A percentile compares a stretch with the other conserved stretches of the same genome.
These are phyloP conservation scores for Tanytarsus gracilentus DNA, from an alignment of 2,888 invertebrate genomes.

Conservation along the genomic window DNA sequence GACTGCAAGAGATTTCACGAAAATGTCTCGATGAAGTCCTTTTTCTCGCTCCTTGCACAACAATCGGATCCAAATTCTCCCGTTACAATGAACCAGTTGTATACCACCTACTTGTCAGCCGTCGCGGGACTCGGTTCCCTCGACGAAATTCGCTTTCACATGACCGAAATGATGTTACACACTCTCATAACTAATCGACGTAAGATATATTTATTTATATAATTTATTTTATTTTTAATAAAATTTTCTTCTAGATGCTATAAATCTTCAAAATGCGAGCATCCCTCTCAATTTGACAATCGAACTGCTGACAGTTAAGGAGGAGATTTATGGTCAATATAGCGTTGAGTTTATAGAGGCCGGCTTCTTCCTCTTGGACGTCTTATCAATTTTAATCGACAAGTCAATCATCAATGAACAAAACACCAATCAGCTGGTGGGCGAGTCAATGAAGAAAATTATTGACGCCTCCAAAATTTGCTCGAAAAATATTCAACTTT, in stretches of 20 bases:
- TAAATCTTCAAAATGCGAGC: conserved; percentile 9
- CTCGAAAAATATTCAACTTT: background rate
- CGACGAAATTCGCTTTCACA: conserved; percentile 21
- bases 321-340: conserved; percentile 11
- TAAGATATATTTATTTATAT: background rate
- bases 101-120: conserved; percentile 2
- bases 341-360: conserved; percentile 22
- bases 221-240: background rate
- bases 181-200: conserved; percentile 17
- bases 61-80: conserved; percentile 9
- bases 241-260: background rate
- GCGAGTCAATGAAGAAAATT: conserved; percentile 6
- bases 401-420: background rate
- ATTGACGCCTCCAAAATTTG: conserved; percentile 2
- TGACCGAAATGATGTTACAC: conserved; percentile 25
- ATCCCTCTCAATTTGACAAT: conserved; percentile 10
- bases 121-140: conserved; percentile 9
- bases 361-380: conserved; percentile 18
- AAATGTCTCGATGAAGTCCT: conserved; percentile 14
- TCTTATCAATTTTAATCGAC: conserved; percentile 10
- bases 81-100: conserved; percentile 17
- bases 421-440: conserved; percentile 4
- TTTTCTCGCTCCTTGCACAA: conserved; percentile 18
- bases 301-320: conserved; percentile 16
- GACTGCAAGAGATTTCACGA: conserved; percentile 21